Percentiles rank a stretch among this genome's conserved stretches.
These are phyloP conservation scores for Simalia tracyae DNA, from an alignment of 2,797 vertebrate genomes.

Conservation along the genomic window DNA sequence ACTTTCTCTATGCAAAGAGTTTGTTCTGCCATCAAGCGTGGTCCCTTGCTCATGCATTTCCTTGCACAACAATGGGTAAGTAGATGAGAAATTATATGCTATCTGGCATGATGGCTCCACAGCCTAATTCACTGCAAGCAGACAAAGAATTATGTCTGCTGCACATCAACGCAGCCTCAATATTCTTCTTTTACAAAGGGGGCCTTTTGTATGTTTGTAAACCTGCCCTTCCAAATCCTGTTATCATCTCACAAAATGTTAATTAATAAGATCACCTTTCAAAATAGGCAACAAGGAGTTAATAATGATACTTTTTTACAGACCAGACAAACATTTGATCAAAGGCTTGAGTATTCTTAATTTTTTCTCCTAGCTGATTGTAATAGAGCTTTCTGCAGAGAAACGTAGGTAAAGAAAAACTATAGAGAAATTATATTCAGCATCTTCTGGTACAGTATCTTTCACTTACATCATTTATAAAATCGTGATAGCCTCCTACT, in stretches of 20 bases:
- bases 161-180: too few relatives aligned
- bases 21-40: too few relatives aligned
- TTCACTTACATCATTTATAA: neutral
- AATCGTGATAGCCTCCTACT: neutral
- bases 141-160: neutral
- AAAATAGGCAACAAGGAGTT: neutral
- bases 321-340: conserved; percentile 10
- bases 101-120: neutral
- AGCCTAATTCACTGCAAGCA: neutral
- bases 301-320: neutral
- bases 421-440: neutral
- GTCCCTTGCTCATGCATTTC: neutral
- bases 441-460: neutral
- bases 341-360: neutral
- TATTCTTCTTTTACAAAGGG: neutral
- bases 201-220: neutral
- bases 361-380: neutral
- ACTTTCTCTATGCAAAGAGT: neutral
- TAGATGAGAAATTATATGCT: neutral
- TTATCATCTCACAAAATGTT: neutral
- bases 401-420: neutral
- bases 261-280: neutral
- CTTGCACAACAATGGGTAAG: neutral
- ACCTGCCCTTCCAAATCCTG: neutral
- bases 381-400: neutral